phyloP scores from a whole-genome alignment of 1,140 invertebrate species.

The Epicauta chinensis region DNA sequence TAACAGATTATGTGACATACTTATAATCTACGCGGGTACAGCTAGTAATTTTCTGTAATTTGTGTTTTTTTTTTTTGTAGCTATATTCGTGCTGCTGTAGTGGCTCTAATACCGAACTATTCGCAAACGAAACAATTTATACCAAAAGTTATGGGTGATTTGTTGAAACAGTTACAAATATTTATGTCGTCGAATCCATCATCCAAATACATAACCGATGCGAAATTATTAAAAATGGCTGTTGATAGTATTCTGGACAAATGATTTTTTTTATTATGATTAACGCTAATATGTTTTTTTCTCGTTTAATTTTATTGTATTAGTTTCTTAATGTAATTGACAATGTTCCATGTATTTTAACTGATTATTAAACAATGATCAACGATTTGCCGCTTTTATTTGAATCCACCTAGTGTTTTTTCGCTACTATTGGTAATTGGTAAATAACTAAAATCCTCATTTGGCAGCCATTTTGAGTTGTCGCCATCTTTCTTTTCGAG shows the following conservation, averaged over 20 bases:
- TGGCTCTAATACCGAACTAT: conserved; percentile 72
- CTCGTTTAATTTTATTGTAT: no score
- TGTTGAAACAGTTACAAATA: conserved; percentile 65
- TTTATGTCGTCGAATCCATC: conserved; percentile 65
- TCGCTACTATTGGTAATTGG: no score
- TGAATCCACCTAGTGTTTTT: no score
- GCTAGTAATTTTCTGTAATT: neutral
- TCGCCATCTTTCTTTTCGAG: conserved; percentile 16
- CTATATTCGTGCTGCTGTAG: conserved; percentile 81
- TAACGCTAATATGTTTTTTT: neutral
- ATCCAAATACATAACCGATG: conserved; percentile 59
- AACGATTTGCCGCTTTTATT: no score
- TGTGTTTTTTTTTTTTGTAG: conserved; percentile 47
- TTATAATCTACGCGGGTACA: no score
- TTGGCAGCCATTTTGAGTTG: neutral
- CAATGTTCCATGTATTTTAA: no score
- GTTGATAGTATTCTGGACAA: conserved; percentile 24
- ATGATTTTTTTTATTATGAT: neutral
- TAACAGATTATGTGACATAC: no score
- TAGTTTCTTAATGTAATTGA: no score
- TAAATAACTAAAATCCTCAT: no score
- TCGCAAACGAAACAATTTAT: conserved; percentile 77
- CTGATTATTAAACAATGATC: no score
- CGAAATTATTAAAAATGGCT: conserved; percentile 77
- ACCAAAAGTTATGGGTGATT: conserved; percentile 65